Conservation (phyloP, 2,113 vertebrate species). For the Prunella fulvescens region DNA sequence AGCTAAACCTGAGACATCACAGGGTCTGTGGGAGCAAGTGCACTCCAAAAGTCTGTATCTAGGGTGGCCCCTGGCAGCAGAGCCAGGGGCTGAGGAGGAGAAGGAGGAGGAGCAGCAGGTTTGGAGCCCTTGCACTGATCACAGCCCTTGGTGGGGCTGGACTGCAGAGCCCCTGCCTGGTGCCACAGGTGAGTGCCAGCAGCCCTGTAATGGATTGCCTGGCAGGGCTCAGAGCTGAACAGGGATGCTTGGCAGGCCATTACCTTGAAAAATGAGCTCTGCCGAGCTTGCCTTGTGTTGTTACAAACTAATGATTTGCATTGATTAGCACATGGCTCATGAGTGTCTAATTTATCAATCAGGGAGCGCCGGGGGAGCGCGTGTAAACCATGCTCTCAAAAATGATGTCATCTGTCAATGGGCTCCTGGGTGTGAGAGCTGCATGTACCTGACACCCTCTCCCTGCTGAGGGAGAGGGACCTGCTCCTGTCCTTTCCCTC, state of each 20-base stretch:
- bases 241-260: constrained; percentile 59
- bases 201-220: not conserved
- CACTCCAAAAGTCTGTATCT: not conserved
- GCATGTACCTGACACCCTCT: not conserved
- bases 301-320: constrained; percentile 70
- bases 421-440: not conserved
- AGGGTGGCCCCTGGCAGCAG: not conserved
- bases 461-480: not conserved
- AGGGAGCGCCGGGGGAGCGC: constrained; percentile 25
- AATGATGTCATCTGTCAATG: constrained; percentile 67
- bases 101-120: not conserved
- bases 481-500: not conserved
- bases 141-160: not conserved
- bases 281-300: constrained; percentile 56
- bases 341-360: constrained; percentile 73
- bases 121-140: not conserved
- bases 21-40: accelerated
- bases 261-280: constrained; percentile 70
- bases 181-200: constrained; percentile 6
- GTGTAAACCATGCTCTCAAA: constrained; percentile 52
- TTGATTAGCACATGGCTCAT: constrained; percentile 63
- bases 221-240: constrained; percentile 18
- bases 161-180: not conserved
- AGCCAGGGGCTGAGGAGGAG: not conserved
- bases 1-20: not conserved